Percentiles rank a stretch among this genome's conserved stretches.
Evolutionary conservation across 2,888 invertebrate genomes (phyloP).

Genomic region (Branchipolynoe longqiensis): DNA sequence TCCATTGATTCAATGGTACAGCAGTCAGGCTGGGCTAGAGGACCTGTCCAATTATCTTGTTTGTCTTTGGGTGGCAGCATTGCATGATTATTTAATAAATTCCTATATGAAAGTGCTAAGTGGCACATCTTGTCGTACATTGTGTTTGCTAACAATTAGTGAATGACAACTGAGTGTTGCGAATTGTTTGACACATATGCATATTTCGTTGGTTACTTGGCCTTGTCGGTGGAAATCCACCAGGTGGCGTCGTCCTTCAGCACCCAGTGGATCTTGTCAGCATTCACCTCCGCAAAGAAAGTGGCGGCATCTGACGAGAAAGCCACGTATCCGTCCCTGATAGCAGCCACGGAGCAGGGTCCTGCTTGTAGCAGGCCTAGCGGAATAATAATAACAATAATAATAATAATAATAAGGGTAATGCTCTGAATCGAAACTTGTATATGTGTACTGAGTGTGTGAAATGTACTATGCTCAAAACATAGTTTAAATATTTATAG

Average conservation of each 20-base stretch:
- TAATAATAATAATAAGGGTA: neutral
- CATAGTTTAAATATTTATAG: neutral
- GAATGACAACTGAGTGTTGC: too few relatives aligned
- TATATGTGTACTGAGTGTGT: neutral
- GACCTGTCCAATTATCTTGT: too few relatives aligned
- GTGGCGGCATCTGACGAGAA: slow-evolving; percentile 92
- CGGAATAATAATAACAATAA: neutral
- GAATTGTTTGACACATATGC: too few relatives aligned
- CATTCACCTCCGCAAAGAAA: slow-evolving; percentile 95
- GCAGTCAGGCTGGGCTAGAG: too few relatives aligned
- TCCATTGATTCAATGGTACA: too few relatives aligned
- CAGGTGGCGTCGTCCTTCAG: slow-evolving; percentile 67
- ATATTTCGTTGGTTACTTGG: too few relatives aligned
- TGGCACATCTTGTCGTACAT: too few relatives aligned
- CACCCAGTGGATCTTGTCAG: slow-evolving; percentile 93
- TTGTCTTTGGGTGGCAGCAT: too few relatives aligned
- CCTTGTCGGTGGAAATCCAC: slow-evolving; percentile 60
- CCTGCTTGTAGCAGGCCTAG: slow-evolving; percentile 90
- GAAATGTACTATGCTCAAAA: neutral
- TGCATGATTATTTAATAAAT: too few relatives aligned
- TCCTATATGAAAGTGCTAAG: too few relatives aligned
- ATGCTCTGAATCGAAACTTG: too few relatives aligned
- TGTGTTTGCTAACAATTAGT: too few relatives aligned
- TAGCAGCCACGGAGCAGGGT: slow-evolving; percentile 91
- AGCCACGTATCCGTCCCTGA: slow-evolving; percentile 91